Evolutionary conservation across 2,113 vertebrate genomes (phyloP), one percentile per base, ranked within the genome.

Genomic region (Planiliza haematocheilus): DNA sequence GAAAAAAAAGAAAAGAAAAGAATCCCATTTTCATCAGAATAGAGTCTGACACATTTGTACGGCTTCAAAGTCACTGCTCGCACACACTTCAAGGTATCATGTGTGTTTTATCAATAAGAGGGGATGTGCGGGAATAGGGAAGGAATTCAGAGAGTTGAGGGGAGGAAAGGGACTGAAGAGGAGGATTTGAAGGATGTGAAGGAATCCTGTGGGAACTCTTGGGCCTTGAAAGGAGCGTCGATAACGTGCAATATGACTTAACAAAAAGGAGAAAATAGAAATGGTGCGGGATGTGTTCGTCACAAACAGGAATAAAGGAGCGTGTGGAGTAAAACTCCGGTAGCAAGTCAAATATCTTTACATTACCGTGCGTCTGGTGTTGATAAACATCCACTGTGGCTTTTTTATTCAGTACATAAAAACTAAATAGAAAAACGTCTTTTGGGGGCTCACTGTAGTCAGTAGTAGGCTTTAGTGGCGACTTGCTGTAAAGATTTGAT

Each of bases 1-100:
- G 71, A 74, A 73, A 30, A 30, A 30, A 30, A 64, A 46, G 18
- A 60, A 30, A 30, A 81, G 71, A 74, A 73, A 64, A 46, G 21
- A 56, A 30, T 39, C 37, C 24, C 61, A 77, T 90, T 90, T 91
- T 88, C 85, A 85, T 89, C 78, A 82, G 79, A 91, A 89, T 77
- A 71, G 77, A 85, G 49, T 74, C 79, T 82, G 74, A 63, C 81
- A 87, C 71, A 70, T 77, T 70, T 87, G 57, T 73, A 46, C 42
- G 59, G 63, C 77, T 87, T 91, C 88, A 85, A 91, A 90, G 87
- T 73, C 50, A 62, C 42, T 68, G 52, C 52, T 53, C 80, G 67
- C 65, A 48, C 66, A 49, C 67, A 73, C 78, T 72, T 85, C 68
- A 86, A 80, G 85, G 79, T 84, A 79, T 88, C 83, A 55, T 79